phyloP scores from a whole-genome alignment of 2,797 vertebrate species.

The Poeciliopsis paucimaculata region DNA sequence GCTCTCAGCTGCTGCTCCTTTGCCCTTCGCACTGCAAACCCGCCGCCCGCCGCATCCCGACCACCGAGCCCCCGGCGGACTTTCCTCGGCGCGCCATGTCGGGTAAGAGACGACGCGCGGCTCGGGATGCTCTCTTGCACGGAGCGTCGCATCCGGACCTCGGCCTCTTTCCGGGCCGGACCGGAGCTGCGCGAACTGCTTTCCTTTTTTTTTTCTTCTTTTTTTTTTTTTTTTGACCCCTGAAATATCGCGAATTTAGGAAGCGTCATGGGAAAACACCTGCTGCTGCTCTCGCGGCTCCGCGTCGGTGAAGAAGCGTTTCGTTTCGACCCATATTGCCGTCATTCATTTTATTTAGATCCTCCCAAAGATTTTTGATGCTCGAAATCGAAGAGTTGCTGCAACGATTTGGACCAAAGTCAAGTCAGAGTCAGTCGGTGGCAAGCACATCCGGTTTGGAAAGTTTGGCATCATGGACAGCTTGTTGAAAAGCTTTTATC shows the following conservation, averaged over 20 bases:
- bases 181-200: conserved; percentile 24
- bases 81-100: conserved; percentile 65
- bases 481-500: not conserved
- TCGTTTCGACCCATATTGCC: not conserved
- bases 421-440: not conserved
- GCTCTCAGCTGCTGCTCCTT: conserved; percentile 67
- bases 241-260: conserved; percentile 13
- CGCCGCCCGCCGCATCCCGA: conserved; percentile 21
- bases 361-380: not conserved
- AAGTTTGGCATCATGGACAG: conserved; percentile 28
- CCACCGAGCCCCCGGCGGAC: conserved; percentile 32
- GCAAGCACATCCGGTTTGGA: conserved; percentile 35
- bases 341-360: not conserved
- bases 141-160: conserved; percentile 8
- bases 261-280: not conserved
- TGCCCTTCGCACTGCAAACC: conserved; percentile 62
- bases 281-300: rapidly evolving
- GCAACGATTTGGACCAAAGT: conserved; percentile 45
- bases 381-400: conserved; percentile 21
- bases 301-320: not conserved
- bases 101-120: conserved; percentile 67
- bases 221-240: not conserved
- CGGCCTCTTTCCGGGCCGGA: conserved; percentile 23
- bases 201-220: no score
- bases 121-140: not conserved